Percentiles rank a stretch among this genome's conserved stretches.
These are phyloP conservation scores for Chionomys nivalis DNA, from an alignment of 2,113 vertebrate genomes.

Conservation along the genomic window DNA sequence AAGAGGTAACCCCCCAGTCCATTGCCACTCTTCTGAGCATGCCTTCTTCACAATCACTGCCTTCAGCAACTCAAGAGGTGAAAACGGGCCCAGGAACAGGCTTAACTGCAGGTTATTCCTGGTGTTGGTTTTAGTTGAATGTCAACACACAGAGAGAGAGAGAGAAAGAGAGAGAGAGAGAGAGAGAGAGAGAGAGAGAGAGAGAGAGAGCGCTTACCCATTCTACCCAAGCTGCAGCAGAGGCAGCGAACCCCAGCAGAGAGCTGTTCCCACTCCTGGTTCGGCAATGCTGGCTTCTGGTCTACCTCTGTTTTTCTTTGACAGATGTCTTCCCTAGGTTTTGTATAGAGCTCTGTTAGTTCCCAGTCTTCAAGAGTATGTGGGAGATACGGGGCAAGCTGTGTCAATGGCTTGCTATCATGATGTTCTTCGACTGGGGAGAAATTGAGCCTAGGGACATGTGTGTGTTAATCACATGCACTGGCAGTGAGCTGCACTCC, in stretches of 20 bases:
- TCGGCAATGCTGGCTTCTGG: background rate
- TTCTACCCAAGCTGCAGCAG: rapidly evolving
- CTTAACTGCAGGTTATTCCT: background rate
- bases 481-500: too few relatives aligned
- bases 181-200: too few relatives aligned
- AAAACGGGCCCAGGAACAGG: background rate
- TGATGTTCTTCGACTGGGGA: background rate
- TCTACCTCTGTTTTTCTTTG: rapidly evolving
- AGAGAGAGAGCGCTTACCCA: background rate
- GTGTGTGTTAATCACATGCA: background rate
- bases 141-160: background rate
- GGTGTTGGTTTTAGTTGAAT: background rate
- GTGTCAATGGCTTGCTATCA: background rate
- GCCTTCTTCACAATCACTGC: background rate
- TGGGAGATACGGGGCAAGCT: background rate
- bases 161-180: too few relatives aligned
- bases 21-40: background rate
- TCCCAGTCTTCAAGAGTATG: background rate
- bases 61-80: background rate
- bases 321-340: background rate
- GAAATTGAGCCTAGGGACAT: too few relatives aligned
- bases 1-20: background rate
- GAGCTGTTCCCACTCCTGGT: background rate
- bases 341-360: background rate
- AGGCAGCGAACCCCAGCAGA: background rate